Percentiles rank a stretch among this genome's conserved stretches.
phyloP scores from a whole-genome alignment of 2,797 vertebrate genomes.

The Leucoraja ocellata region DNA sequence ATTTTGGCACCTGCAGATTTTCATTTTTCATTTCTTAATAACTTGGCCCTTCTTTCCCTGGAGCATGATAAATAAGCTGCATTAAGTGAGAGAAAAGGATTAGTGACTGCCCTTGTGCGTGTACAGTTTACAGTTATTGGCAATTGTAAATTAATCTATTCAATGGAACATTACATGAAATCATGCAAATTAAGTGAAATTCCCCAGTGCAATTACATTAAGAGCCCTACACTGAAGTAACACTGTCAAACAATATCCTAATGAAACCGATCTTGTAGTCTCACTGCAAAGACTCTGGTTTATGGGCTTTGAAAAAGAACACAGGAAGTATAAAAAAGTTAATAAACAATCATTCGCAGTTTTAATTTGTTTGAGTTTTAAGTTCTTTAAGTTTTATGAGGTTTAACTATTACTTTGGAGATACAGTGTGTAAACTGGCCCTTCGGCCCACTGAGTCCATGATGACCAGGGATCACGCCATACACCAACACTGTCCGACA shows the following conservation, averaged over 20 bases:
- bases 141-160: constrained; percentile 31
- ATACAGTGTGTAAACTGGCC: too few species aligned
- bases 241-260: constrained; percentile 28
- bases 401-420: too few species aligned
- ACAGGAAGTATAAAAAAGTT: not conserved
- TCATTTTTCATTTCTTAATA: not conserved
- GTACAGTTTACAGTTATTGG: not conserved
- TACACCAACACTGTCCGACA: too few species aligned
- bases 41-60: not conserved
- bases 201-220: constrained; percentile 26
- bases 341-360: not conserved
- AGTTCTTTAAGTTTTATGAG: too few species aligned
- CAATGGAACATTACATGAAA: constrained; percentile 22
- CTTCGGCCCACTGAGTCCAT: too few species aligned
- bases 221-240: constrained; percentile 10
- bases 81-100: not conserved
- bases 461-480: too few species aligned
- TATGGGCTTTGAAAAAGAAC: not conserved
- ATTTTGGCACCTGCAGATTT: too few species aligned
- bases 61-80: not conserved
- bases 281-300: not conserved
- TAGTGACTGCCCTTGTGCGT: not conserved
- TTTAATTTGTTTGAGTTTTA: too few species aligned
- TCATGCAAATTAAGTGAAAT: constrained; percentile 31
- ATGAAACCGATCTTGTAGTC: not conserved